Percentiles rank a stretch among this genome's conserved stretches.
These are phyloP conservation scores for Enteromius argenteus DNA, from an alignment of 2,797 vertebrate genomes.

Conservation along the genomic window DNA sequence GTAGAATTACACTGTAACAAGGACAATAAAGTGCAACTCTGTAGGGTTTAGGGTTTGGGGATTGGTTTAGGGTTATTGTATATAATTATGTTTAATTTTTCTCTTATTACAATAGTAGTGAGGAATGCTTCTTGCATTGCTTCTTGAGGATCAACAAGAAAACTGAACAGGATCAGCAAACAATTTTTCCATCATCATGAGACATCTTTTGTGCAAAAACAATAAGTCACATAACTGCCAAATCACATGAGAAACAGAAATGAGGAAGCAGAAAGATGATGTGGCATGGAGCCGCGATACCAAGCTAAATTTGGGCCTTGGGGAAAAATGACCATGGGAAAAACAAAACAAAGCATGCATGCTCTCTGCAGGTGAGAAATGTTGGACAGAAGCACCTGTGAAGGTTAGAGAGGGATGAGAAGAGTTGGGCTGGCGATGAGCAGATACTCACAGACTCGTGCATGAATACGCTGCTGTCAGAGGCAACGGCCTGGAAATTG, in stretches of 20 bases:
- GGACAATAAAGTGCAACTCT: no score
- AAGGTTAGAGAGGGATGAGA: conserved; percentile 38
- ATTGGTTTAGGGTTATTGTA: no score
- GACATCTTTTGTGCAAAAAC: background rate
- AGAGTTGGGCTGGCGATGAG: conserved; percentile 39
- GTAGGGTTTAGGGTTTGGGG: no score
- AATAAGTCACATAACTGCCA: background rate
- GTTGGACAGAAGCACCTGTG: conserved; percentile 10
- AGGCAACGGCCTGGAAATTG: conserved; percentile 56
- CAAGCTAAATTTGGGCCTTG: conserved; percentile 20
- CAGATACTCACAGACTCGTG: conserved; percentile 30
- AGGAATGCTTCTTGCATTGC: background rate
- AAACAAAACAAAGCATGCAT: conserved; percentile 24
- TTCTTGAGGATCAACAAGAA: no score
- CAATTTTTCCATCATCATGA: background rate
- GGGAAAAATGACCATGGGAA: background rate
- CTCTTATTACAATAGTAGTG: background rate
- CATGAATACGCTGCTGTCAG: conserved; percentile 36
- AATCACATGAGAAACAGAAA: background rate
- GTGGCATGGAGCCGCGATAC: background rate
- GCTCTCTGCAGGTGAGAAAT: conserved; percentile 13
- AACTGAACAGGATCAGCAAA: background rate
- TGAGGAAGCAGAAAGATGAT: background rate
- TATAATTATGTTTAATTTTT: background rate
- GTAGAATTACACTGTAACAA: no score